Percentiles rank a stretch among this genome's conserved stretches.
Conservation (phyloP, 2,888 invertebrate species). For the Orthosia gothica region DNA sequence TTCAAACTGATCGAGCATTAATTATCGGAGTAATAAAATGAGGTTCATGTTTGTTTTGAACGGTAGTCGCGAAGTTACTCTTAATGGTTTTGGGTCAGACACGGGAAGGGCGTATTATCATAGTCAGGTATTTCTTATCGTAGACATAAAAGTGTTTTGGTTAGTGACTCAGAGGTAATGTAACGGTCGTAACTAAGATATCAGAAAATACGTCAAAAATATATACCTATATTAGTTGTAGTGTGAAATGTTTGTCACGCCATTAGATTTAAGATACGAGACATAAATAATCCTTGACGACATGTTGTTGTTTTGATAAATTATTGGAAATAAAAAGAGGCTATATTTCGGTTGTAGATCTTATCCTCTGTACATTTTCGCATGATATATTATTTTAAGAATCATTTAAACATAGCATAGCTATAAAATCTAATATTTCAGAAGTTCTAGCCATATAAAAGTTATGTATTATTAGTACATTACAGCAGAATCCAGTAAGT, state of each 20-base stretch:
- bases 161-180: conserved; percentile 32
- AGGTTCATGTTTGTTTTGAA: conserved; percentile 78
- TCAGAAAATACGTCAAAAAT: conserved; percentile 3
- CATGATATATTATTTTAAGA: conserved; percentile 8
- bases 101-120: conserved; percentile 50
- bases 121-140: conserved; percentile 46
- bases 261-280: conserved; percentile 30
- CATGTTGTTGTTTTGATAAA: conserved; percentile 36
- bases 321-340: conserved; percentile 15
- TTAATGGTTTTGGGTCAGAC: conserved; percentile 60
- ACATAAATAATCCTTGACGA: conserved; percentile 28
- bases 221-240: background rate
- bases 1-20: conserved; percentile 81
- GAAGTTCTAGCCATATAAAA: background rate
- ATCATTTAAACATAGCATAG: background rate
- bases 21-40: conserved; percentile 83
- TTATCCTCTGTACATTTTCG: conserved; percentile 20
- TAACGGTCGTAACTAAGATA: conserved; percentile 22
- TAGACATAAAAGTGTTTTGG: conserved; percentile 40
- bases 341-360: conserved; percentile 34
- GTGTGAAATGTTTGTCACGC: conserved; percentile 33
- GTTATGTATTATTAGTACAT: background rate
- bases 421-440: background rate
- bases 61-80: conserved; percentile 75
- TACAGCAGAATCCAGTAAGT: too few species aligned